Evolutionary conservation across 2,888 invertebrate genomes (phyloP).

Genomic region (Bombylius discolor): DNA sequence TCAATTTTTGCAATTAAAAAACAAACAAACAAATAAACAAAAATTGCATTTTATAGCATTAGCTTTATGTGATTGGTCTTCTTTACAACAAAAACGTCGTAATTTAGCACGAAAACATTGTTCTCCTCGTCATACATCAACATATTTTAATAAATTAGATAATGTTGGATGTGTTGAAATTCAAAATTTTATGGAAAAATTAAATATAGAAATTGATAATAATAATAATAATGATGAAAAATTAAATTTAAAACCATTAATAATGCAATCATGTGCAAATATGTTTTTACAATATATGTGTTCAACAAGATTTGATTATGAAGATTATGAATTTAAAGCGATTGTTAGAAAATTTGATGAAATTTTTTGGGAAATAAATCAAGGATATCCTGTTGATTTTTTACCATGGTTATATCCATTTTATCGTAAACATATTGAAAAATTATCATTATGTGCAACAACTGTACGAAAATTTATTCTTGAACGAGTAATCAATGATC

Average conservation of each 20-base stretch:
- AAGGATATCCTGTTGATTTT: constrained; percentile 77
- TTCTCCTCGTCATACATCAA: constrained; percentile 61
- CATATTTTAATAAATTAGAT: constrained; percentile 58
- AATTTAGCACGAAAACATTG: constrained; percentile 68
- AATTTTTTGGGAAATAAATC: constrained; percentile 86
- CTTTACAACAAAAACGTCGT: constrained; percentile 62
- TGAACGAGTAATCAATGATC: constrained; percentile 49
- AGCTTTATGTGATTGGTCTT: constrained; percentile 80
- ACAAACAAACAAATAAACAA: no score
- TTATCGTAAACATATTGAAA: constrained; percentile 53
- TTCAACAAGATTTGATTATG: constrained; percentile 57
- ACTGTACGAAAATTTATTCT: constrained; percentile 62
- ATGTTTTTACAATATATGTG: constrained; percentile 83
- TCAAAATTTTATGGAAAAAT: constrained; percentile 44
- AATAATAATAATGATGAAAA: constrained; percentile 28
- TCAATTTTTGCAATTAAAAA: background rate
- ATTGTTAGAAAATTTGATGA: constrained; percentile 65
- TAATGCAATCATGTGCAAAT: constrained; percentile 65
- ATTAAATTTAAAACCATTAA: constrained; percentile 48
- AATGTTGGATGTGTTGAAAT: constrained; percentile 55
- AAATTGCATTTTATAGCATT: constrained; percentile 47
- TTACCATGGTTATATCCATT: constrained; percentile 68
- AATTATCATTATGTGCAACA: constrained; percentile 53
- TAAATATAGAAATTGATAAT: constrained; percentile 37
- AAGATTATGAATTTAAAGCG: constrained; percentile 52